phyloP scores from a whole-genome alignment of 2,888 invertebrate species.

The Agriopis aurantiaria region DNA sequence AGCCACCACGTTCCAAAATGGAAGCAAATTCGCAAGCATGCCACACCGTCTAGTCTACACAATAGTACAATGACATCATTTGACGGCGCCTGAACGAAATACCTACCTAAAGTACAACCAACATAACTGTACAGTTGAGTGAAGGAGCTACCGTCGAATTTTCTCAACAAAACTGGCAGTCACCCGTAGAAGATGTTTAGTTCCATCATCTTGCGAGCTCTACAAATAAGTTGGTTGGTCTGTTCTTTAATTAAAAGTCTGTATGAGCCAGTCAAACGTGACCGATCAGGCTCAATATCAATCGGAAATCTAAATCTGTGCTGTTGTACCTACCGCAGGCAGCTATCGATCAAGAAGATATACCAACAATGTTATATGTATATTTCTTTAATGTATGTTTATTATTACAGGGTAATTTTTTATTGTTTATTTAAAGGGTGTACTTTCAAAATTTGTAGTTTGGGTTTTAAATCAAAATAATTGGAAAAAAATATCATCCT shows the following conservation, averaged over 20 bases:
- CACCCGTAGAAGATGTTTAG: background rate
- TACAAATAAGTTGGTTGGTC: background rate
- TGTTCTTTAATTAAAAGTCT: slow-evolving; percentile 70
- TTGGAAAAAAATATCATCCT: too few species aligned
- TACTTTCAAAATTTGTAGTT: too few species aligned
- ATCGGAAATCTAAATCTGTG: slow-evolving; percentile 73
- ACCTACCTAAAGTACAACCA: background rate
- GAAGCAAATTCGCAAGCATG: slow-evolving; percentile 35
- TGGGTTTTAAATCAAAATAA: too few species aligned
- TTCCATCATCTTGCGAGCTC: background rate
- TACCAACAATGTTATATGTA: slow-evolving; percentile 33
- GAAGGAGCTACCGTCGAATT: background rate
- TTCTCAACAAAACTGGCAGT: background rate
- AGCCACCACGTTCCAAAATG: slow-evolving; percentile 21
- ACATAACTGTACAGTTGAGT: background rate
- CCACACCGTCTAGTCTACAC: slow-evolving; percentile 43
- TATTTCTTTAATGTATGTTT: too few species aligned
- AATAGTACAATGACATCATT: slow-evolving; percentile 65
- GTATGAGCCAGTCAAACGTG: slow-evolving; percentile 64
- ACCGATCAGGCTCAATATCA: slow-evolving; percentile 76
- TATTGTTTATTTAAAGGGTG: too few species aligned
- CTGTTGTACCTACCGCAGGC: slow-evolving; percentile 77
- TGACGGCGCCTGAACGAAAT: slow-evolving; percentile 67
- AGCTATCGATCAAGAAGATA: slow-evolving; percentile 52
- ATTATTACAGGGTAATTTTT: too few species aligned